Percentiles rank a stretch among this genome's conserved stretches.
Evolutionary conservation across 2,888 invertebrate species (phyloP).

Genomic region (Xanthia icteritia): DNA sequence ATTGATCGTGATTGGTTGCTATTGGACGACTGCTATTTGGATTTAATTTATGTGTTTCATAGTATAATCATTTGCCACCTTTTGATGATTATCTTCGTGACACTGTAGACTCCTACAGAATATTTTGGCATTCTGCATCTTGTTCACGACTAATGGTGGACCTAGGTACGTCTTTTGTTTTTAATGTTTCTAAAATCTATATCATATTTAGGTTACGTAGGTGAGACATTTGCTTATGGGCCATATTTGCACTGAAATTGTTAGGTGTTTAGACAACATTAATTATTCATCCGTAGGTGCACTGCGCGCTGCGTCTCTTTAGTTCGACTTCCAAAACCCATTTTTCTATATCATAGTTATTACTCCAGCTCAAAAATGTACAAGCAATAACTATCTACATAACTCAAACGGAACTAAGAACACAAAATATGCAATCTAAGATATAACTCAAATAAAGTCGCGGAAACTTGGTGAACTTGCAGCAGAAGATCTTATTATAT

Average conservation of each 20-base stretch:
- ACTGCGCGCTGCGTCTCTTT: not conserved
- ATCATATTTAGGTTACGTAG: not conserved
- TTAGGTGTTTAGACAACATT: not conserved
- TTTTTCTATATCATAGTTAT: not conserved
- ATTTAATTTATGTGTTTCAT: not conserved
- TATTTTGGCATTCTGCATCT: not conserved
- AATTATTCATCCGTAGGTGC: not conserved
- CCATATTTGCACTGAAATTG: not conserved
- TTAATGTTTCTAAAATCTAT: not conserved
- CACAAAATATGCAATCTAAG: constrained; percentile 39
- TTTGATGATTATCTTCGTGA: not conserved
- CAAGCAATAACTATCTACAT: not conserved
- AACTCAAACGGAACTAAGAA: constrained; percentile 16
- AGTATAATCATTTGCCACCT: not conserved
- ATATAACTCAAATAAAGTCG: constrained; percentile 33
- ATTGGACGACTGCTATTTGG: not conserved
- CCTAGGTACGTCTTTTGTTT: not conserved
- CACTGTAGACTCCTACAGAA: not conserved
- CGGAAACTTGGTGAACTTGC: constrained; percentile 39
- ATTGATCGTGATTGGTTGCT: constrained; percentile 44
- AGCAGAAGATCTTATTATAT: constrained; percentile 31
- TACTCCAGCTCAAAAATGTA: not conserved
- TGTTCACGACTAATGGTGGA: not conserved
- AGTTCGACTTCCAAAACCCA: not conserved
- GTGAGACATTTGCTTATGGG: not conserved